Evolutionary conservation across 2,888 invertebrate species (phyloP).

Genomic region (Ophion obscuratus): DNA sequence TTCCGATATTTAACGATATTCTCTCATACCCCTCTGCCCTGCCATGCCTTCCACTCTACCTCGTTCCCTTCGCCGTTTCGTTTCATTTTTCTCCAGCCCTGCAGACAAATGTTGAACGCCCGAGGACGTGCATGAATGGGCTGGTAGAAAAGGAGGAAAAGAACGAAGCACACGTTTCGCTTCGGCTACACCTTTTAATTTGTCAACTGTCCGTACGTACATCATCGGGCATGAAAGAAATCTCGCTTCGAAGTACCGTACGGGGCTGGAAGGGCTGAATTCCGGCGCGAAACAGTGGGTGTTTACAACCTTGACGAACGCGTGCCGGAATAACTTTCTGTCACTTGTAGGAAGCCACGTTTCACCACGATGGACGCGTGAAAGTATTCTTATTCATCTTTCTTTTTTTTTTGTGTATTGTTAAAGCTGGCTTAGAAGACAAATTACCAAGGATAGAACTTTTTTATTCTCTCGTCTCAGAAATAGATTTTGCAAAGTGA

Average conservation of each 20-base stretch:
- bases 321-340: conserved; percentile 63
- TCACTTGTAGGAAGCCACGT: conserved; percentile 59
- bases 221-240: conserved; percentile 38
- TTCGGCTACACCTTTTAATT: conserved; percentile 3
- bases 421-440: conserved; percentile 1
- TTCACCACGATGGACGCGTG: conserved; percentile 51
- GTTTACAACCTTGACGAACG: conserved; percentile 63
- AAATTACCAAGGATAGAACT: neutral
- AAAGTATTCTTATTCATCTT: conserved; percentile 21
- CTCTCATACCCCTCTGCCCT: neutral
- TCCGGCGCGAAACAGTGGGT: conserved; percentile 29
- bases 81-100: neutral
- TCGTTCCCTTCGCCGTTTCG: neutral
- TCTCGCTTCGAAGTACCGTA: conserved; percentile 50
- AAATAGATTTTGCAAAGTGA: neutral
- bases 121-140: neutral
- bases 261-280: conserved; percentile 45
- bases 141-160: neutral
- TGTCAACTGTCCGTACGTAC: conserved; percentile 15
- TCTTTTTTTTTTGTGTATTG: conserved; percentile 3
- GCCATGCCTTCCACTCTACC: neutral
- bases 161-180: neutral
- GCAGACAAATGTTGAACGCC: neutral
- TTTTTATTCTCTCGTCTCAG: conserved; percentile 5
- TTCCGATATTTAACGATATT: conserved; percentile 79